Percentiles rank a stretch among this genome's conserved stretches.
phyloP scores from a whole-genome alignment of 2,888 invertebrate species.

The Pachycephus smyrnensis region DNA sequence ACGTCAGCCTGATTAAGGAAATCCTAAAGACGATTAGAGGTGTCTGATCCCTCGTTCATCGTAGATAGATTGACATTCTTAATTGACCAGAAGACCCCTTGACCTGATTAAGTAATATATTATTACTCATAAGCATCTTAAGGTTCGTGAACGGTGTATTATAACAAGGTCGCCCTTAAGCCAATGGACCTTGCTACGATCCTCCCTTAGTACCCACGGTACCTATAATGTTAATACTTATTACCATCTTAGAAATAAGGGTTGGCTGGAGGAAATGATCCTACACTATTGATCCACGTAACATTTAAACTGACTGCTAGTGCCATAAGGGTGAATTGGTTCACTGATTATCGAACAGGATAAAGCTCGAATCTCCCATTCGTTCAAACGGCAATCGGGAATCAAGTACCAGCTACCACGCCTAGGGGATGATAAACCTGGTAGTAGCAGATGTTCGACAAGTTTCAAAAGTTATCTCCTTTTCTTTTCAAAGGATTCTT shows the following conservation, averaged over 20 bases:
- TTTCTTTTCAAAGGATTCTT: not conserved
- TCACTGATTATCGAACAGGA: not conserved
- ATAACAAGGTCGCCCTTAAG: not conserved
- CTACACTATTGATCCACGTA: not conserved
- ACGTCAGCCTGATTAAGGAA: not conserved
- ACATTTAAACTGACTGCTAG: not conserved
- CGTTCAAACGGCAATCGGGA: not conserved
- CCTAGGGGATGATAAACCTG: not conserved
- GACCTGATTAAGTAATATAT: not conserved
- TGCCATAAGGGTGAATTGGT: not conserved
- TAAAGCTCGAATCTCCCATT: not conserved
- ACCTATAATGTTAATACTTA: not conserved
- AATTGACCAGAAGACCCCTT: not conserved
- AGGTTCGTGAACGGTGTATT: not conserved
- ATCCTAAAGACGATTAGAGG: not conserved
- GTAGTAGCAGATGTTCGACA: not conserved
- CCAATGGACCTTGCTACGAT: not conserved
- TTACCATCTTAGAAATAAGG: not conserved
- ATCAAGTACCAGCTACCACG: not conserved
- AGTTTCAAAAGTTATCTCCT: not conserved
- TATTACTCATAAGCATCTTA: not conserved
- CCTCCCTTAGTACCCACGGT: not conserved
- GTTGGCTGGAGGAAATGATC: not conserved
- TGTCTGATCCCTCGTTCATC: not conserved
- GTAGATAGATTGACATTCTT: not conserved